Evolutionary conservation across 1,140 invertebrate species (phyloP).

Genomic region (Drosophila grimshawi): DNA sequence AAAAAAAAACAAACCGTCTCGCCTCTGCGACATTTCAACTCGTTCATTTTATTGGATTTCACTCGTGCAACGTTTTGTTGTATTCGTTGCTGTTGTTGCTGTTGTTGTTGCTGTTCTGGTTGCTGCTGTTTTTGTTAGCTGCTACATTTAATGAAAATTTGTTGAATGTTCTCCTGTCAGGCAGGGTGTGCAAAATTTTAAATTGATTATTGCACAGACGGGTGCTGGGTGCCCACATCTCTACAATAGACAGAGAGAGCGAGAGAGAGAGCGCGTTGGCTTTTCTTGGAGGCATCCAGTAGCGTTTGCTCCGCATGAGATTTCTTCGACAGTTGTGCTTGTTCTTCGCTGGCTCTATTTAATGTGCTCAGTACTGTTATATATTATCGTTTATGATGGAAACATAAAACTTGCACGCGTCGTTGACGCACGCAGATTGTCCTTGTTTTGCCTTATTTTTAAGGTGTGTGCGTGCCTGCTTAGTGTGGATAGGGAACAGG

Average conservation of each 20-base stretch:
- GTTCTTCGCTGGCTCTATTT: conserved; percentile 24
- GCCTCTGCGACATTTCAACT: conserved; percentile 61
- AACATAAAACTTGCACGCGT: conserved; percentile 74
- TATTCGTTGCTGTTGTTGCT: conserved; percentile 23
- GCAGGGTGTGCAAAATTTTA: conserved; percentile 72
- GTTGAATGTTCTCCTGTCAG: conserved; percentile 61
- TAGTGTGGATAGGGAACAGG: background rate
- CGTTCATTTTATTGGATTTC: conserved; percentile 71
- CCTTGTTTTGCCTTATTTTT: background rate
- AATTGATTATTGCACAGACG: conserved; percentile 67
- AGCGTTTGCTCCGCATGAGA: conserved; percentile 43
- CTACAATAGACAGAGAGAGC: background rate
- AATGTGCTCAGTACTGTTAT: conserved; percentile 57
- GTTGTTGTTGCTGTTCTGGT: background rate
- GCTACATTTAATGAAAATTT: conserved; percentile 77
- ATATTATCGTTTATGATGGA: conserved; percentile 77
- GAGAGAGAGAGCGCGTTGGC: background rate
- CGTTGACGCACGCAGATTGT: conserved; percentile 41
- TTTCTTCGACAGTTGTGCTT: background rate
- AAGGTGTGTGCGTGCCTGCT: background rate
- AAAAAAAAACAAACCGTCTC: background rate
- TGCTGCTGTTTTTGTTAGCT: conserved; percentile 27
- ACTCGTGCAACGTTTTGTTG: conserved; percentile 6
- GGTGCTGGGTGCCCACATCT: background rate
- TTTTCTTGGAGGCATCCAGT: conserved; percentile 39